Evolutionary conservation across 2,888 invertebrate species (phyloP).

Genomic region (Dugesia japonica): DNA sequence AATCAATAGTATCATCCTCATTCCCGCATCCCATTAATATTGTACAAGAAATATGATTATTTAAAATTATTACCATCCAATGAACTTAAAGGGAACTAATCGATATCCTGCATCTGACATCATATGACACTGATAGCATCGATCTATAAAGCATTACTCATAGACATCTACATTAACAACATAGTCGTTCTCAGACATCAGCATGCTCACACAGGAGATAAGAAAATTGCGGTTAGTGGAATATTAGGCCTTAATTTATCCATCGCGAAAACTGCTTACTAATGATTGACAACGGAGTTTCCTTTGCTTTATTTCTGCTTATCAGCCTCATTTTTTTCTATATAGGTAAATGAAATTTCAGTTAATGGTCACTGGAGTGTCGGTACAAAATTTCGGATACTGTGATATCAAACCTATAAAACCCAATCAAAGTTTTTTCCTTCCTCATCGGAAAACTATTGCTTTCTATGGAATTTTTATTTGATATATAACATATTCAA

Average conservation of each 20-base stretch:
- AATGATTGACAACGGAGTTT: constrained; percentile 20
- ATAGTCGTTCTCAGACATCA: background rate
- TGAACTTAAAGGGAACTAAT: background rate
- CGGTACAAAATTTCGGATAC: background rate
- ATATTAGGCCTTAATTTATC: background rate
- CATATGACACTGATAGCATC: constrained; percentile 20
- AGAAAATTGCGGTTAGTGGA: background rate
- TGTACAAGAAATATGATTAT: background rate
- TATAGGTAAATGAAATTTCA: background rate
- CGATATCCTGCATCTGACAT: constrained; percentile 5
- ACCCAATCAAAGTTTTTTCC: background rate
- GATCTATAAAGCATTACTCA: background rate
- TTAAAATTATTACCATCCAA: background rate
- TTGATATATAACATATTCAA: background rate
- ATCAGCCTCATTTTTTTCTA: background rate
- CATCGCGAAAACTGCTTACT: background rate
- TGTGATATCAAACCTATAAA: background rate
- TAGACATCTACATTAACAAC: background rate
- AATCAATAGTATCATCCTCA: background rate
- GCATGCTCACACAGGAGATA: background rate
- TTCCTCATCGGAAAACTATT: background rate
- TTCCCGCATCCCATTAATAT: background rate
- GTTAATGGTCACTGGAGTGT: background rate
- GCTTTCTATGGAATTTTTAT: background rate
- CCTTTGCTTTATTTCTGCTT: background rate